Conservation (phyloP, 1,140 invertebrate genomes). For the Calephelis nemesis region DNA sequence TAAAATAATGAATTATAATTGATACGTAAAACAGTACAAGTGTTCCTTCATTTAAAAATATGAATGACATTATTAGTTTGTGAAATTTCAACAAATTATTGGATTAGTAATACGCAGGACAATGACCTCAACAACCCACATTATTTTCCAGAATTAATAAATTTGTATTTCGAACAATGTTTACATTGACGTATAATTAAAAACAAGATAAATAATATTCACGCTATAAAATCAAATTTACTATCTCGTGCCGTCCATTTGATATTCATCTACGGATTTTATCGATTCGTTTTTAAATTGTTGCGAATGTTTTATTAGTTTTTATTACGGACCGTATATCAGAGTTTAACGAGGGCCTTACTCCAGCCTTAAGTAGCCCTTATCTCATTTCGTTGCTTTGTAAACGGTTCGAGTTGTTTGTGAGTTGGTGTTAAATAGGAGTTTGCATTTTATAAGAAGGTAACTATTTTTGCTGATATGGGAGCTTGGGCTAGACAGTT, state of each 20-base stretch:
- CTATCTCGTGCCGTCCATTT: constrained; percentile 63
- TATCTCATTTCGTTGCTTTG: constrained; percentile 68
- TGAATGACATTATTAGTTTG: too few species aligned
- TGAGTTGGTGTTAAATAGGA: constrained; percentile 24
- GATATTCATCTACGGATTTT: constrained; percentile 64
- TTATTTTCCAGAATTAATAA: too few species aligned
- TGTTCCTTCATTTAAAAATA: too few species aligned
- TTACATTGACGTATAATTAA: constrained; percentile 31
- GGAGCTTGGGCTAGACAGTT: too few species aligned
- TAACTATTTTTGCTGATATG: neutral
- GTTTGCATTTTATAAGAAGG: constrained; percentile 2
- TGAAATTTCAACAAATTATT: too few species aligned
- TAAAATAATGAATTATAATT: too few species aligned
- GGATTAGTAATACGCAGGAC: too few species aligned
- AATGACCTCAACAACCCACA: too few species aligned
- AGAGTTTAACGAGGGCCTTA: constrained; percentile 65
- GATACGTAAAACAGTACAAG: too few species aligned
- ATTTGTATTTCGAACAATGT: constrained; percentile 17
- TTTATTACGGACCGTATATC: constrained; percentile 76
- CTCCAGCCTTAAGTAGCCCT: constrained; percentile 64
- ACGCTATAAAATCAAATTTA: constrained; percentile 69
- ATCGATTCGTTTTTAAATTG: constrained; percentile 74
- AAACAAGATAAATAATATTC: constrained; percentile 57
- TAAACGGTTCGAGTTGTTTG: constrained; percentile 39
- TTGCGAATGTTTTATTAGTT: constrained; percentile 76